Percentiles rank a stretch among this genome's conserved stretches.
phyloP scores from a whole-genome alignment of 92 coral and sea anemone genomes.

The Zoanthus gigantus region DNA sequence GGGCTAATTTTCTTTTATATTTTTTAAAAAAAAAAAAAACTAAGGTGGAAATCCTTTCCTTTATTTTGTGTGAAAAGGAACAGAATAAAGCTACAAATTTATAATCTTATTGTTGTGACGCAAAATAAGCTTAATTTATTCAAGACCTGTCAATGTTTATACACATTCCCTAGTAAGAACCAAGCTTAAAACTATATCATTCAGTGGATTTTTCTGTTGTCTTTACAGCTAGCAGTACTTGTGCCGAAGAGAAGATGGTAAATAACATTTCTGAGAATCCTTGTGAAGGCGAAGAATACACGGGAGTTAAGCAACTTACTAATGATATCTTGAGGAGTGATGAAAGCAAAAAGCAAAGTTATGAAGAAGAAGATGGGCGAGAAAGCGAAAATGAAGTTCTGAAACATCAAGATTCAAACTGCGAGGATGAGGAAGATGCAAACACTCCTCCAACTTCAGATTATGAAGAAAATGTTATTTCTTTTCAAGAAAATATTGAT shows the following conservation, averaged over 20 bases:
- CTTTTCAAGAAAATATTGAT: background rate
- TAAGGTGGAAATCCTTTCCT: background rate
- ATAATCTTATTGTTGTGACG: background rate
- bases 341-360: background rate
- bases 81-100: background rate
- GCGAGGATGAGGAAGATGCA: background rate
- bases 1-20: background rate
- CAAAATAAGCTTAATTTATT: slow-evolving; percentile 10
- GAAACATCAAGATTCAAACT: background rate
- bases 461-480: background rate
- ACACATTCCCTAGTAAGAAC: background rate
- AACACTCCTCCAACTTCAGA: background rate
- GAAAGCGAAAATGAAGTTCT: background rate
- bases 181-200: slow-evolving; percentile 25
- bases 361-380: background rate
- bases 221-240: slow-evolving; percentile 4
- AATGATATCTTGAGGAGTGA: background rate
- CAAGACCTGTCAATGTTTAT: slow-evolving; percentile 39
- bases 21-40: background rate
- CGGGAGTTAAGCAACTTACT: background rate
- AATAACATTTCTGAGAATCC: slow-evolving; percentile 1
- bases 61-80: background rate
- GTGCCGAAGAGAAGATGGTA: slow-evolving; percentile 20
- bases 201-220: background rate
- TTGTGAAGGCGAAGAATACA: background rate